phyloP scores from a whole-genome alignment of 2,113 vertebrate species.

The Pagrus major region DNA sequence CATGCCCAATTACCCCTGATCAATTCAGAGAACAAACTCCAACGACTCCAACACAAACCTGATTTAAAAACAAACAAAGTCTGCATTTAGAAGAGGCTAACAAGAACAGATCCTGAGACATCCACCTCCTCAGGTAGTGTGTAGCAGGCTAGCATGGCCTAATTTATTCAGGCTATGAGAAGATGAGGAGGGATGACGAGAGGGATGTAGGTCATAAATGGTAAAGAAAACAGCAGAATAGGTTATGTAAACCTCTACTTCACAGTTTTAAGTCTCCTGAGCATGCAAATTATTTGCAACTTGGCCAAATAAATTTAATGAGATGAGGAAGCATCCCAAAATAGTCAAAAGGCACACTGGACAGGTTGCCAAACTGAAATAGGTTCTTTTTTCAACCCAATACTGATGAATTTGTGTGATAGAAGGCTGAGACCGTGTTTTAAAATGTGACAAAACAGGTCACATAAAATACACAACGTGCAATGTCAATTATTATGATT shows the following conservation, averaged over 20 bases:
- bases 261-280: slow-evolving; percentile 13
- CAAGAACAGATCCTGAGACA: slow-evolving; percentile 25
- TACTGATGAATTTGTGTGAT: background rate
- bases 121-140: slow-evolving; percentile 10
- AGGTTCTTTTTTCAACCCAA: background rate
- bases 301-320: slow-evolving; percentile 26
- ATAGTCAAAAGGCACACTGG: slow-evolving; percentile 23
- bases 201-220: slow-evolving; percentile 56
- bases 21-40: slow-evolving; percentile 53
- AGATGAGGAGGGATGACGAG: slow-evolving; percentile 47
- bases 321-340: slow-evolving; percentile 28
- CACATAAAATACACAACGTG: background rate
- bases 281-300: slow-evolving; percentile 43
- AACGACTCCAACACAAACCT: slow-evolving; percentile 41
- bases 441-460: slow-evolving; percentile 1
- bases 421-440: background rate
- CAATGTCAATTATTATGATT: background rate
- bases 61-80: slow-evolving; percentile 45
- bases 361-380: slow-evolving; percentile 14
- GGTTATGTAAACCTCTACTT: slow-evolving; percentile 41
- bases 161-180: slow-evolving; percentile 33
- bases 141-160: slow-evolving; percentile 30
- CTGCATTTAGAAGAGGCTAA: slow-evolving; percentile 26
- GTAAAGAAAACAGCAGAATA: slow-evolving; percentile 43
- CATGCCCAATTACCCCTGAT: slow-evolving; percentile 63